A percentile compares a stretch with the other conserved stretches of the same genome.
These are phyloP conservation scores for Deilephila elpenor DNA, from an alignment of 2,888 invertebrate species.

Conservation along the genomic window DNA sequence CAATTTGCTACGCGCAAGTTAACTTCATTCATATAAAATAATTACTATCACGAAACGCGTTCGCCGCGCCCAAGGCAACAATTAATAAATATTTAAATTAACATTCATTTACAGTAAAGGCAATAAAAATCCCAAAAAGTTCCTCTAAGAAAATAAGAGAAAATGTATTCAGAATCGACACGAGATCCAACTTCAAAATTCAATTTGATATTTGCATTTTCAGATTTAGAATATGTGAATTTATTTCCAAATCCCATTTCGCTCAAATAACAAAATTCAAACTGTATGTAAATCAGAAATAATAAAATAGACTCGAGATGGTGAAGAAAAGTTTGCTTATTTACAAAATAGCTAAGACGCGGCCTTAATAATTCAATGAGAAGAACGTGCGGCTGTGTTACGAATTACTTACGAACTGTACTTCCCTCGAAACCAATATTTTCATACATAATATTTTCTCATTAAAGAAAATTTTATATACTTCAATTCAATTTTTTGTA, in stretches of 20 bases:
- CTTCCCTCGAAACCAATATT: neutral
- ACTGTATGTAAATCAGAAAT: slow-evolving; percentile 6
- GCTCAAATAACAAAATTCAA: slow-evolving; percentile 7
- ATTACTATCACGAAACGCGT: too few species aligned
- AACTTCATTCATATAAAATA: too few species aligned
- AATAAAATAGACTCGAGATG: neutral
- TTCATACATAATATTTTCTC: slow-evolving; percentile 10
- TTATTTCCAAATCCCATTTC: slow-evolving; percentile 35
- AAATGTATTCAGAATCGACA: slow-evolving; percentile 36
- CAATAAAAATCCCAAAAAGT: slow-evolving; percentile 8
- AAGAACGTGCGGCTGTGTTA: neutral
- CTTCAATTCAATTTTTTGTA: too few species aligned
- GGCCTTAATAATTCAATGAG: neutral
- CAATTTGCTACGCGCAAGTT: too few species aligned
- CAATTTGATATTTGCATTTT: slow-evolving; percentile 48
- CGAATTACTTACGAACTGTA: neutral
- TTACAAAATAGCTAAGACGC: neutral
- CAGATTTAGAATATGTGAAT: slow-evolving; percentile 41
- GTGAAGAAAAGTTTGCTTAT: neutral
- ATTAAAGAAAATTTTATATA: neutral
- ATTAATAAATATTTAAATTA: neutral
- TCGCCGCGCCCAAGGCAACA: neutral
- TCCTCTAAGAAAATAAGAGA: slow-evolving; percentile 37
- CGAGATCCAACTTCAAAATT: slow-evolving; percentile 38
- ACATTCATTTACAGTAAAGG: neutral